Base-by-base conservation (phyloP, 2,888 invertebrate genomes). In the Latrodectus elegans region DNA sequence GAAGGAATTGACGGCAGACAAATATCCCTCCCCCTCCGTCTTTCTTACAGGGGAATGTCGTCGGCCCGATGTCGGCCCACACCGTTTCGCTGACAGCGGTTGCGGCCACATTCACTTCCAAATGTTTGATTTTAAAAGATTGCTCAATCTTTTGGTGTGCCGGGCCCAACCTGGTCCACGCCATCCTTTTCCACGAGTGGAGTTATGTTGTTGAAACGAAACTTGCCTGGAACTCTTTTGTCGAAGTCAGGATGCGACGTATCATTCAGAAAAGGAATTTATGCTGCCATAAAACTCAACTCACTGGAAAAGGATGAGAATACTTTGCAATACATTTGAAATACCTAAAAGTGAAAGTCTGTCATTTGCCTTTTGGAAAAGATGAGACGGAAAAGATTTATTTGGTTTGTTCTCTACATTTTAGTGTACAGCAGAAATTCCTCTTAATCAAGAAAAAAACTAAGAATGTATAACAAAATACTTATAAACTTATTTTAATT, bases 1-100 rank as follows among this genome's bases (percentile, higher is more conserved):
- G 79, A 80, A 81, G 81, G 81, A 87, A 81, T 88, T 79, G 84
- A 84, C 80, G 83, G 84, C 65, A 78, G 78, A 88, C 88, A 83
- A 79, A 88, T 84, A 88, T 79, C 84, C 22, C 67, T 51, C 55
- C 22, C 26, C 15, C 72, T 52, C 22, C 26, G 15, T 8, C 38
- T 53, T 22, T 38, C 38, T 38, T 38, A 64, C 60, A 38, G 71
- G 38, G 22, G 55, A 68, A 68, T 68, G 67, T 68, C 67, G 67
- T 60, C 60, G 14, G 60, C 14, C n/a, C 15, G 60, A 15, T n/a
- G 60, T n/a, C 60, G 60, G 60, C 12, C 60, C 26, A 68, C 67
- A 68, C 67, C 67, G 22, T 60, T 60, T 68, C 8, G 67, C 22
- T n/a, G 22, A n/a, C n/a, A 22, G 12, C 12, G 17, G n/a, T 10